Conservation (phyloP, 2,888 invertebrate species). For the Apamea crenata region DNA sequence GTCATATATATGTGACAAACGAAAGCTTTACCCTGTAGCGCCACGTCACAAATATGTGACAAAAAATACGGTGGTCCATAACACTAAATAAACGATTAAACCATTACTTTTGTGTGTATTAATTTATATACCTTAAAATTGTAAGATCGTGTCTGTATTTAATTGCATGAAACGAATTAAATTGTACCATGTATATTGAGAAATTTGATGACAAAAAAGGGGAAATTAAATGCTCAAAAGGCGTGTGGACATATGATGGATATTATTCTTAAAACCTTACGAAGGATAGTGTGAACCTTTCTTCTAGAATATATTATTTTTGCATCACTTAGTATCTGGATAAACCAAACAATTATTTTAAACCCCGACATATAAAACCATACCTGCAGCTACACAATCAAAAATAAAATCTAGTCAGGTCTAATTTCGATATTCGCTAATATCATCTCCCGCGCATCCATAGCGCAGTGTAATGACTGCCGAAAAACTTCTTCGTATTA, state of each 20-base stretch:
- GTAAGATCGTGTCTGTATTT: not conserved
- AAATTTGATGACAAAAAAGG: not conserved
- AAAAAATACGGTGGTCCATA: not conserved
- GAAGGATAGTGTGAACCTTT: not conserved
- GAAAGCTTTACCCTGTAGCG: not conserved
- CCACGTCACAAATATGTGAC: not conserved
- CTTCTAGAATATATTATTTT: not conserved
- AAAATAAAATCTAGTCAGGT: not conserved
- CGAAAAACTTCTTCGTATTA: too few relatives aligned
- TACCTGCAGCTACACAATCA: not conserved
- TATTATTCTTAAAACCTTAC: not conserved
- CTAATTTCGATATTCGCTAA: not conserved
- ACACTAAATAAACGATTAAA: not conserved
- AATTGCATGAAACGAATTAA: not conserved
- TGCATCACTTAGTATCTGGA: not conserved
- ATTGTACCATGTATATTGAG: not conserved
- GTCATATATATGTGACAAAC: not conserved
- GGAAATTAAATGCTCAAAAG: not conserved
- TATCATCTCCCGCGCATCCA: not conserved
- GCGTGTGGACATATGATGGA: not conserved
- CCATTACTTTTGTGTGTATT: not conserved
- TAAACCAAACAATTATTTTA: not conserved
- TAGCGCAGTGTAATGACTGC: too few relatives aligned
- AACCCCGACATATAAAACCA: too few relatives aligned
- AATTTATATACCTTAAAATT: not conserved